These are phyloP conservation scores for Idaea aversata DNA, from an alignment of 2,888 invertebrate species.

Conservation along the genomic window DNA sequence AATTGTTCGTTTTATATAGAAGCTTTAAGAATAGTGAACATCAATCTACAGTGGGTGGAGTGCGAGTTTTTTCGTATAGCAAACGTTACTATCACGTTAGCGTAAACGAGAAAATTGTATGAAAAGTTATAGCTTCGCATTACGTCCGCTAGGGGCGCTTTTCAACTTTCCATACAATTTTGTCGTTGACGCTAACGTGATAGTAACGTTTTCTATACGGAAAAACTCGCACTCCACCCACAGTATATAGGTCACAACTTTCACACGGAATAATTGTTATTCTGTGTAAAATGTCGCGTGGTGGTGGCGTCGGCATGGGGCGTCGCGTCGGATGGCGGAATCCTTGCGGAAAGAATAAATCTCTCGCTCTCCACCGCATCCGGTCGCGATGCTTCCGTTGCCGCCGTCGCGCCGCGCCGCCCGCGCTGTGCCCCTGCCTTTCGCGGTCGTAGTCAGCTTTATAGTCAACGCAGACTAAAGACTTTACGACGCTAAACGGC, in stretches of 20 bases:
- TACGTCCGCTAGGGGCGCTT: no score
- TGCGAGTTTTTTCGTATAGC: no score
- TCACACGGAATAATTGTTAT: slow-evolving; percentile 26
- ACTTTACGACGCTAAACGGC: background rate
- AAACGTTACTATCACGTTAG: no score
- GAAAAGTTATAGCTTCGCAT: no score
- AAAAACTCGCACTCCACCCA: no score
- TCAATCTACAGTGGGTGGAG: background rate
- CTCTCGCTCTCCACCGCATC: slow-evolving; percentile 25
- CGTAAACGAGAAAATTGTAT: no score
- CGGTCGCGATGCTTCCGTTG: slow-evolving; percentile 15
- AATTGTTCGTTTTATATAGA: background rate
- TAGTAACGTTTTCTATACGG: no score
- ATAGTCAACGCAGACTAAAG: slow-evolving; percentile 1
- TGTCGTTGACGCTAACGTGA: no score
- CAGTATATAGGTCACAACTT: slow-evolving; percentile 4
- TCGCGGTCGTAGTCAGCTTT: slow-evolving; percentile 24
- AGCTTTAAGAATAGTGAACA: background rate
- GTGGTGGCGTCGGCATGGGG: slow-evolving; percentile 12
- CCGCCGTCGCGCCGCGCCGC: slow-evolving; percentile 15
- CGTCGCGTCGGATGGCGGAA: slow-evolving; percentile 18
- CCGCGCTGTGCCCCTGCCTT: slow-evolving; percentile 8
- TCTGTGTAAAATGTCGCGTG: slow-evolving; percentile 22
- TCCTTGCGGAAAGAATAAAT: slow-evolving; percentile 30
- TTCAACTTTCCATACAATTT: no score